Conservation (phyloP, 2,888 invertebrate genomes). For the Drepana falcataria region DNA sequence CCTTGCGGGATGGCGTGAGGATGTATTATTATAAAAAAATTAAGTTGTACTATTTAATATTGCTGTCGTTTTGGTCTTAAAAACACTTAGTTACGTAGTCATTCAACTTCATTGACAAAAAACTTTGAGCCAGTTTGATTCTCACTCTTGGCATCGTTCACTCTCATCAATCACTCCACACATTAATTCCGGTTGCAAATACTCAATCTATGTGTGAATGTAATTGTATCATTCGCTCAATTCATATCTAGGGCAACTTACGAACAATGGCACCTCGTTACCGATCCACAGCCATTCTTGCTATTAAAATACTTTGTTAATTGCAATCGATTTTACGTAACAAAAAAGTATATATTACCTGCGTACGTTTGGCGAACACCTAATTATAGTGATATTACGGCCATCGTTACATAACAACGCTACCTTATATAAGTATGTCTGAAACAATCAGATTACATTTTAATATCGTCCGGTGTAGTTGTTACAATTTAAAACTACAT, state of each 20-base stretch:
- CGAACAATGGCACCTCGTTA: background rate
- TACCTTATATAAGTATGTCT: background rate
- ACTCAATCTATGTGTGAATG: too few relatives aligned
- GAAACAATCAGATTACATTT: slow-evolving; percentile 2
- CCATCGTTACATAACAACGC: background rate
- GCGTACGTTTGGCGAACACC: slow-evolving; percentile 3
- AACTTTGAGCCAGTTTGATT: too few relatives aligned
- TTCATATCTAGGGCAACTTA: background rate
- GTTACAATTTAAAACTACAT: background rate
- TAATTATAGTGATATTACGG: background rate
- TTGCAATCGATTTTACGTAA: slow-evolving; percentile 5
- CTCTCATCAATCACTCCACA: too few relatives aligned
- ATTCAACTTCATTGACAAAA: too few relatives aligned
- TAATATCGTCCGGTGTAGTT: background rate
- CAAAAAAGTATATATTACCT: slow-evolving; percentile 1
- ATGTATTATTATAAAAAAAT: too few relatives aligned
- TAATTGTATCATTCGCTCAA: background rate
- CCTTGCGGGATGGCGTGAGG: too few relatives aligned
- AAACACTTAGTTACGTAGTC: too few relatives aligned
- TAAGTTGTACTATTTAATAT: too few relatives aligned
- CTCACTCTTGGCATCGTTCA: too few relatives aligned
- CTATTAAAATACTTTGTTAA: slow-evolving; percentile 3
- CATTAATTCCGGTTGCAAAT: too few relatives aligned
- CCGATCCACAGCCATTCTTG: too few relatives aligned
- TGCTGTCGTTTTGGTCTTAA: too few relatives aligned